Conservation (phyloP, 2,113 vertebrate genomes). For the Panthera uncia region DNA sequence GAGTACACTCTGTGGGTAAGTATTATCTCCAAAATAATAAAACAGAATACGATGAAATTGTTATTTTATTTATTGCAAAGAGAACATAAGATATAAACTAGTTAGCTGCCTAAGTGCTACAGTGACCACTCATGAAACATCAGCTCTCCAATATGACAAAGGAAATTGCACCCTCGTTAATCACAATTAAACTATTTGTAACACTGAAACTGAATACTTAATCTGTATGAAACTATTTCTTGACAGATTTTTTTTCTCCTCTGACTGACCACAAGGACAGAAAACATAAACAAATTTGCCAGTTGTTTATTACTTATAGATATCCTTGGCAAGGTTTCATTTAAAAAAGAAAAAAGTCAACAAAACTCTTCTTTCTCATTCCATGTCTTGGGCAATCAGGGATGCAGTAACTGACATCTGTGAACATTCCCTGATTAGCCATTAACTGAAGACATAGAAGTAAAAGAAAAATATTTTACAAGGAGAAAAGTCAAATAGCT, state of each 20-base stretch:
- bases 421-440: slow-evolving; percentile 2
- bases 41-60: slow-evolving; percentile 55
- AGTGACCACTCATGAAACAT: slow-evolving; percentile 73
- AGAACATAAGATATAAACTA: slow-evolving; percentile 13
- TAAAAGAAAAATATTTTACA: not conserved
- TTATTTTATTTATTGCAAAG: slow-evolving; percentile 1
- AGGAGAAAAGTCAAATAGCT: slow-evolving; percentile 51
- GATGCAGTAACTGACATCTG: not conserved
- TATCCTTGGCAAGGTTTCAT: not conserved
- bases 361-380: not conserved
- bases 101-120: slow-evolving; percentile 6
- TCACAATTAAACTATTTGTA: slow-evolving; percentile 71
- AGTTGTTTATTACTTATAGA: not conserved
- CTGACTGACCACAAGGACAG: not conserved
- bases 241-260: not conserved
- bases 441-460: not conserved
- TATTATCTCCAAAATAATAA: not conserved
- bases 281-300: slow-evolving; percentile 45
- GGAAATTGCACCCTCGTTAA: slow-evolving; percentile 64
- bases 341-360: not conserved
- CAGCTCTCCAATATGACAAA: slow-evolving; percentile 73
- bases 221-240: slow-evolving; percentile 18
- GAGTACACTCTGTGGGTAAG: not conserved
- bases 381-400: not conserved
- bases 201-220: slow-evolving; percentile 66